Percentiles rank a stretch among this genome's conserved stretches.
Conservation (phyloP, 2,797 vertebrate genomes). For the Halcyon smyrnensis region DNA sequence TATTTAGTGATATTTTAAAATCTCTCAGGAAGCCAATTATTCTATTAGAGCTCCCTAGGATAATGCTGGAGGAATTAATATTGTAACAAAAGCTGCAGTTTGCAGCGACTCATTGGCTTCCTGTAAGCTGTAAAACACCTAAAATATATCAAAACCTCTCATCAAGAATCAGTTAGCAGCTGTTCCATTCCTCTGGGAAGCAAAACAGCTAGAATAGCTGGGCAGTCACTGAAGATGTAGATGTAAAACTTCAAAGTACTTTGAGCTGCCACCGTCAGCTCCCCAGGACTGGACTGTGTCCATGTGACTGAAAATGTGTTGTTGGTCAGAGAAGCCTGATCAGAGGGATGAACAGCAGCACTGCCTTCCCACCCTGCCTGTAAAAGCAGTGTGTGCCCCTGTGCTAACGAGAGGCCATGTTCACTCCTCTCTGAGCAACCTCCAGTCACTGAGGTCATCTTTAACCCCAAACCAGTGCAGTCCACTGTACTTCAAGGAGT, state of each 20-base stretch:
- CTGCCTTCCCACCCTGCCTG: background rate
- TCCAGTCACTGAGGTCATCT: background rate
- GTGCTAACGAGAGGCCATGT: background rate
- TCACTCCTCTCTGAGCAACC: background rate
- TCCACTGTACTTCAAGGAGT: background rate
- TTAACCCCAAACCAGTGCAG: background rate
- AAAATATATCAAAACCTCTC: background rate
- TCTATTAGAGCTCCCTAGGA: background rate
- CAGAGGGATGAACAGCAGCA: background rate
- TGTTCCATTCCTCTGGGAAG: background rate
- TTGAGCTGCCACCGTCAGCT: background rate
- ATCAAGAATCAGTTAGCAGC: background rate
- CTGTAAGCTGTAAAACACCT: background rate
- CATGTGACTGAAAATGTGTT: accelerated
- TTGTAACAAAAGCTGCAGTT: background rate
- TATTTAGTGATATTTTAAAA: background rate
- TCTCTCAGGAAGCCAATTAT: background rate
- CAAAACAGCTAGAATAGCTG: background rate
- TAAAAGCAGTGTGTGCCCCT: background rate
- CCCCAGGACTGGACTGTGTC: background rate
- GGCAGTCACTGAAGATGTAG: background rate
- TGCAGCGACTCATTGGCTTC: background rate
- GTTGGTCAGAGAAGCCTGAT: background rate
- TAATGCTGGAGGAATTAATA: background rate
- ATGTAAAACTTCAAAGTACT: background rate